Evolutionary conservation across 2,113 vertebrate genomes (phyloP).

Genomic region (Microcebus jonahi): DNA sequence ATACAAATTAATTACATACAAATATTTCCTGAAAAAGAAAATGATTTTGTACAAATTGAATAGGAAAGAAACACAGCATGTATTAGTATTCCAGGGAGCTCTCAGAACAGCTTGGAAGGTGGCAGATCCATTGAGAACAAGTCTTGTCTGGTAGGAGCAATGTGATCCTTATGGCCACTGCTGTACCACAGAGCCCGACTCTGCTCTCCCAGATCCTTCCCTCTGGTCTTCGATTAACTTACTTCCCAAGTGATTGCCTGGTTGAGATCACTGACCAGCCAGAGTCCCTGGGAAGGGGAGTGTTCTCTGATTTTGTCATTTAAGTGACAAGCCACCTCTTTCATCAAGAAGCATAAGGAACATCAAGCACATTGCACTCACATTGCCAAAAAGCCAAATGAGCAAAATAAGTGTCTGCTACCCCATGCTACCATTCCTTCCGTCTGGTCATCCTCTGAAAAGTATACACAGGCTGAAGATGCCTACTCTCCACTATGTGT

Average conservation of each 20-base stretch:
- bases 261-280: not conserved
- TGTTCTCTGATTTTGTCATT: not conserved
- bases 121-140: not conserved
- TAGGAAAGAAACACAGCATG: not conserved
- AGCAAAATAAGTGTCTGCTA: not conserved
- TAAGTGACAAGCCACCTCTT: not conserved
- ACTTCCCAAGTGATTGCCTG: not conserved
- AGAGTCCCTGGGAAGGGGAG: not conserved
- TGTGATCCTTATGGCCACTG: not conserved
- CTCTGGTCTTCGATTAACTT: accelerated
- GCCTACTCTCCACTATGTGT: accelerated
- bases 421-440: accelerated
- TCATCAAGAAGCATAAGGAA: not conserved
- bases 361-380: not conserved
- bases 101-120: not conserved
- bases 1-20: not conserved
- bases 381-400: not conserved
- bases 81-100: not conserved
- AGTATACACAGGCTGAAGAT: not conserved
- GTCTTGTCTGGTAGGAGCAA: not conserved
- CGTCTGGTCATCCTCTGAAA: accelerated
- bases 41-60: not conserved
- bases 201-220: not conserved
- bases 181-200: accelerated
- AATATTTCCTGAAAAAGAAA: not conserved